Conservation (phyloP, 2,113 vertebrate species). For the Sakesphorus luctuosus region DNA sequence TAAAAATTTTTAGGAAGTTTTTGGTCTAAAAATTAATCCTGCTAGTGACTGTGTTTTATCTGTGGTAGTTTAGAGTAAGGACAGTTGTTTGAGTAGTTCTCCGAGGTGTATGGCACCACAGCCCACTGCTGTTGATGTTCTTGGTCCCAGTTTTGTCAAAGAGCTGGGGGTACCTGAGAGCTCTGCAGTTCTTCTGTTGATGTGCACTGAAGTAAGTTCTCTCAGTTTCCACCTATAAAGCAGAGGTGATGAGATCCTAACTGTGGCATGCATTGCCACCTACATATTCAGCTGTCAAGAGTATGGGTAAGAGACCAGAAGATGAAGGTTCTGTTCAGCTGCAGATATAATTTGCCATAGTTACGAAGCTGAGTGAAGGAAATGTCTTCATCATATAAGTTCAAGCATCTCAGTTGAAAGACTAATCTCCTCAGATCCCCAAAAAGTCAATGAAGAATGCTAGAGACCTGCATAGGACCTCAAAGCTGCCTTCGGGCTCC, state of each 20-base stretch:
- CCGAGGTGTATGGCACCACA: background rate
- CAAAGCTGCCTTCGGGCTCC: background rate
- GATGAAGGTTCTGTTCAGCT: background rate
- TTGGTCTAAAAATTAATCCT: background rate
- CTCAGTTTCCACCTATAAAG: background rate
- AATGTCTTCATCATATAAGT: background rate
- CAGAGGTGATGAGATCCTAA: background rate
- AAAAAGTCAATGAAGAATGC: background rate
- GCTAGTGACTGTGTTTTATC: background rate
- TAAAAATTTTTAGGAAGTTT: background rate
- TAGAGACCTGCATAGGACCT: background rate
- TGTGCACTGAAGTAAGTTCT: background rate
- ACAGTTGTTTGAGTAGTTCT: background rate
- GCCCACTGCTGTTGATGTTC: background rate
- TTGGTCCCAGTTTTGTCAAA: background rate
- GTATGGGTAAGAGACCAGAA: background rate
- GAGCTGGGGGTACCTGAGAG: background rate
- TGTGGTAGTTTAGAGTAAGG: background rate
- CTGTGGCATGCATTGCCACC: background rate
- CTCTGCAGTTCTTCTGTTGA: background rate
- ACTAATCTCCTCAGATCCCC: background rate
- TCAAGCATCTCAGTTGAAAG: background rate
- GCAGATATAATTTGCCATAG: background rate
- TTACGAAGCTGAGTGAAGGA: background rate
- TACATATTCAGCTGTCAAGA: background rate